Percentiles rank a stretch among this genome's conserved stretches.
Conservation (phyloP, 2,797 vertebrate genomes). For the Pipistrellus kuhlii region DNA sequence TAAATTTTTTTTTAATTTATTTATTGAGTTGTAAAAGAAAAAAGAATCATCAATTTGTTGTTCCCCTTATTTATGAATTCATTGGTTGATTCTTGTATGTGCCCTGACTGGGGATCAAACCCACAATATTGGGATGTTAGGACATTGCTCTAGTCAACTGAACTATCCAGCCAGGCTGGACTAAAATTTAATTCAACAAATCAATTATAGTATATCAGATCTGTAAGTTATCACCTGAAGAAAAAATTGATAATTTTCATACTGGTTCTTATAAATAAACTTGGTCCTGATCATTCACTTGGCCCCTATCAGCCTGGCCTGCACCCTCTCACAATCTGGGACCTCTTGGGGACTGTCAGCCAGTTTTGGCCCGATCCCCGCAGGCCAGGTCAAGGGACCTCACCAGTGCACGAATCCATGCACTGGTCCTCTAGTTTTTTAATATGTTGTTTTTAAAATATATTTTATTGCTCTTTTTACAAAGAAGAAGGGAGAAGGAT, state of each 20-base stretch:
- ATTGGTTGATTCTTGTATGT: neutral
- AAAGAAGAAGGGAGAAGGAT: too few species aligned
- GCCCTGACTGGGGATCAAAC: neutral
- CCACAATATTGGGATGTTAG: neutral
- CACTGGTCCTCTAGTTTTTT: too few species aligned
- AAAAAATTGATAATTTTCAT: conserved; percentile 28
- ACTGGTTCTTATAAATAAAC: conserved; percentile 52
- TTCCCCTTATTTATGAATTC: neutral
- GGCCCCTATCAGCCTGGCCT: too few species aligned
- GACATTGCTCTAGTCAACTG: neutral
- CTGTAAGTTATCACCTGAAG: conserved; percentile 41
- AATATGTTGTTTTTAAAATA: too few species aligned
- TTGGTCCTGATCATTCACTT: neutral
- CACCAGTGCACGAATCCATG: too few species aligned
- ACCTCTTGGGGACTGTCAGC: too few species aligned
- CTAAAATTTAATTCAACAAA: conserved; percentile 49
- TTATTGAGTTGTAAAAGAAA: neutral
- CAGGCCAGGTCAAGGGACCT: too few species aligned
- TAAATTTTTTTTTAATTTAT: neutral
- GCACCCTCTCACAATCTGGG: too few species aligned
- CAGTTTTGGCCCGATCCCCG: too few species aligned
- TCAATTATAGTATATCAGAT: conserved; percentile 24
- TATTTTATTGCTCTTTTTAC: too few species aligned
- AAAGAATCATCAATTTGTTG: neutral
- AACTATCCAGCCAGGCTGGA: neutral